Evolutionary conservation across 2,113 vertebrate species (phyloP).

Genomic region (Pangasianodon gigas): DNA sequence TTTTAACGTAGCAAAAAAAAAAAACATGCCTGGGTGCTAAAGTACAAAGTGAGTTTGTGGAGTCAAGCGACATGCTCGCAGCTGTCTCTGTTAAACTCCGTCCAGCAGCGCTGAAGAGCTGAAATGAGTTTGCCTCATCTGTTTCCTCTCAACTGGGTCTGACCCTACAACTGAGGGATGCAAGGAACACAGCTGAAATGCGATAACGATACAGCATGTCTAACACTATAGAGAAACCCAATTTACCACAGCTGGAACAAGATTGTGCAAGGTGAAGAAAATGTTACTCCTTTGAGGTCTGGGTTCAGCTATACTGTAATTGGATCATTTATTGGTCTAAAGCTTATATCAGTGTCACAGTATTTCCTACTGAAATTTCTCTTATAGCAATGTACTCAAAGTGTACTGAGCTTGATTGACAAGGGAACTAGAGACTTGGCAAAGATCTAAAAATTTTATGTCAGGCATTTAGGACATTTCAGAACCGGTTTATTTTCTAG

Average conservation of each 20-base stretch:
- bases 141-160: conserved; percentile 15
- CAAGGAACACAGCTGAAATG: conserved; percentile 21
- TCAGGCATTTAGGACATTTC: neutral
- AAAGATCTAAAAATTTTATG: neutral
- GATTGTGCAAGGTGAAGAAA: conserved; percentile 9
- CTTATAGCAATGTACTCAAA: neutral
- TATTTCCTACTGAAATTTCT: neutral
- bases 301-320: conserved; percentile 15
- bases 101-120: conserved; percentile 8
- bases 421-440: neutral
- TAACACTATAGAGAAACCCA: conserved; percentile 15
- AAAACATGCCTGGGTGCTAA: neutral
- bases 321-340: conserved; percentile 6
- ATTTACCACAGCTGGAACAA: conserved; percentile 12
- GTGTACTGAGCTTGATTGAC: neutral
- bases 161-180: conserved; percentile 39
- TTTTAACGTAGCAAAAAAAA: neutral
- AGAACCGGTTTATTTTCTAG: neutral
- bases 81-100: conserved; percentile 18
- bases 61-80: neutral
- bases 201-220: conserved; percentile 28
- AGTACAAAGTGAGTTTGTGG: conserved; percentile 12
- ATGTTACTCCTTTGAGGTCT: conserved; percentile 10
- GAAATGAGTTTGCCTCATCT: conserved; percentile 39
- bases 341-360: neutral